Conservation (phyloP, 2,797 vertebrate species). For the Taenioides sp. region DNA sequence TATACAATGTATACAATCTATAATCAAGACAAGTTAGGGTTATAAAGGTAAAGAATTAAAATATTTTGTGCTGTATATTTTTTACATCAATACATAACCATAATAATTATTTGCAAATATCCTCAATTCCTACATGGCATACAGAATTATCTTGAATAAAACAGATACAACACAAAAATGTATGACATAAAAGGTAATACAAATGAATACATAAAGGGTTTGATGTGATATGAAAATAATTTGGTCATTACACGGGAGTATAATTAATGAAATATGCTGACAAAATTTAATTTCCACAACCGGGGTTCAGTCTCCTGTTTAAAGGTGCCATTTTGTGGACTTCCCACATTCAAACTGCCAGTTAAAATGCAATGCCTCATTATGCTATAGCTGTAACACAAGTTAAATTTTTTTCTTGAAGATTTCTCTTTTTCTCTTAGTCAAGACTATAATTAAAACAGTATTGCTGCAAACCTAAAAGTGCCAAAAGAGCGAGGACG, state of each 20-base stretch:
- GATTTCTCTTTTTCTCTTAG: not conserved
- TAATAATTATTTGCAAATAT: too few relatives aligned
- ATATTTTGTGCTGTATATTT: not conserved
- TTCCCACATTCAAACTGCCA: too few relatives aligned
- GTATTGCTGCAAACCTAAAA: not conserved
- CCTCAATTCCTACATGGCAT: too few relatives aligned
- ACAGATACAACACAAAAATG: too few relatives aligned
- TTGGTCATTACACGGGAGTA: too few relatives aligned
- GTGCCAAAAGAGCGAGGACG: slow-evolving; percentile 9
- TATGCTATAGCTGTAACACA: not conserved
- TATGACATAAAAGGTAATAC: not conserved
- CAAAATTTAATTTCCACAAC: too few relatives aligned
- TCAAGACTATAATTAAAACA: slow-evolving; percentile 2
- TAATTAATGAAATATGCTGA: too few relatives aligned
- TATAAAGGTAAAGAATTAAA: slow-evolving; percentile 3
- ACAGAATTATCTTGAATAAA: too few relatives aligned
- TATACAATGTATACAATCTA: too few relatives aligned
- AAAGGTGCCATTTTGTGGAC: too few relatives aligned
- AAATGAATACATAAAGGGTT: not conserved
- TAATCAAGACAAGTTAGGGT: slow-evolving; percentile 22
- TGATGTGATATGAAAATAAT: not conserved
- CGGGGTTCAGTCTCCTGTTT: too few relatives aligned
- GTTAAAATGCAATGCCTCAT: not conserved
- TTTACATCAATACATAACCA: not conserved
- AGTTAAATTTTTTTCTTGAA: not conserved